These are phyloP conservation scores for Sympetrum striolatum DNA, from an alignment of 2,888 invertebrate genomes.

Conservation along the genomic window DNA sequence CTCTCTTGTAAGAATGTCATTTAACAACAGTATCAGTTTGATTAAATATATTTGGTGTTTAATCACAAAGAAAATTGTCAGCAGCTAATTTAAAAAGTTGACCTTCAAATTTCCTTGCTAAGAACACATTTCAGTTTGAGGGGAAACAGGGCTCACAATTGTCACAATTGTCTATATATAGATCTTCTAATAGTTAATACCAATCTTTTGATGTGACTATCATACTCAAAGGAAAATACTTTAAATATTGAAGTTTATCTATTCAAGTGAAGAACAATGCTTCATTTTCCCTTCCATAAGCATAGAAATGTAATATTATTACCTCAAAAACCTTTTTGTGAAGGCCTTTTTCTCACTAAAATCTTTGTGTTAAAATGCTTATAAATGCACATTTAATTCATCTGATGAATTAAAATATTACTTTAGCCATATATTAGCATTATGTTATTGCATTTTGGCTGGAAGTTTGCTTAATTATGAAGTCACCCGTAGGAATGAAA, in stretches of 20 bases:
- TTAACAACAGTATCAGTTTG: slow-evolving; percentile 33
- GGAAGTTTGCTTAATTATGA: slow-evolving; percentile 24
- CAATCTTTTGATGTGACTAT: not conserved
- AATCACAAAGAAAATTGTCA: slow-evolving; percentile 31
- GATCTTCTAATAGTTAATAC: slow-evolving; percentile 5
- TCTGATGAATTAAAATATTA: not conserved
- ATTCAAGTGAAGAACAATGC: not conserved
- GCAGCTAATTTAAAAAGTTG: slow-evolving; percentile 7
- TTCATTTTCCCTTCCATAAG: slow-evolving; percentile 2
- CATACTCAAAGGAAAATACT: not conserved
- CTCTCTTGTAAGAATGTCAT: slow-evolving; percentile 22
- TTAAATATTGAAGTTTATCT: slow-evolving; percentile 18
- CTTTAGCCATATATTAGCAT: not conserved
- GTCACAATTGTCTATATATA: slow-evolving; percentile 8
- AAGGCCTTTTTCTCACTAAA: not conserved
- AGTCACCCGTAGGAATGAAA: slow-evolving; percentile 36
- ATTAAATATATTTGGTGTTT: slow-evolving; percentile 37
- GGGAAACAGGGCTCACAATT: slow-evolving; percentile 26
- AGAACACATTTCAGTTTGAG: slow-evolving; percentile 41
- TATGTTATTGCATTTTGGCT: slow-evolving; percentile 25
- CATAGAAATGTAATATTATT: slow-evolving; percentile 30
- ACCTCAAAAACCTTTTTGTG: slow-evolving; percentile 20
- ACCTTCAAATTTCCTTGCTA: slow-evolving; percentile 3
- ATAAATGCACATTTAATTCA: slow-evolving; percentile 6
- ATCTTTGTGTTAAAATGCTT: slow-evolving; percentile 10